A percentile compares a stretch with the other conserved stretches of the same genome.
Evolutionary conservation across 2,797 vertebrate genomes (phyloP).

Genomic region (Loriculus beryllinus): DNA sequence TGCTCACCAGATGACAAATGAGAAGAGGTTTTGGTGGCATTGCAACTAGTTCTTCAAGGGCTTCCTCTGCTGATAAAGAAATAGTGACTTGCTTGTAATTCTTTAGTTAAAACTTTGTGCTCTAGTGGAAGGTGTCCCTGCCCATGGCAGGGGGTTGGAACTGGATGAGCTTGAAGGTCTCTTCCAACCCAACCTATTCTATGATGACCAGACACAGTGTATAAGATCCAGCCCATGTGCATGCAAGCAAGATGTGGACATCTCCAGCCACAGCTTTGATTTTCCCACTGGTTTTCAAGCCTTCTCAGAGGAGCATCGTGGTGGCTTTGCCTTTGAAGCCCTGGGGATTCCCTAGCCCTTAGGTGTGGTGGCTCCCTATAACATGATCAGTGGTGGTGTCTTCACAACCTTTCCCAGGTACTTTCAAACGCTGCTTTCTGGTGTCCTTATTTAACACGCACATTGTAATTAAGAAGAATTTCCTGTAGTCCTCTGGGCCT

Average conservation of each 20-base stretch:
- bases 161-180: background rate
- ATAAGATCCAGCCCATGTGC: background rate
- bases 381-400: background rate
- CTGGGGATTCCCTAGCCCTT: background rate
- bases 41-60: constrained; percentile 19
- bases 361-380: background rate
- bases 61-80: background rate
- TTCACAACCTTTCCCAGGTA: background rate
- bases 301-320: background rate
- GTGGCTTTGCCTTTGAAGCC: background rate
- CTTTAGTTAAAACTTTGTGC: background rate
- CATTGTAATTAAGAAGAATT: constrained; percentile 54
- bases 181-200: background rate
- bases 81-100: background rate
- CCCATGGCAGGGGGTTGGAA: background rate
- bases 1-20: background rate
- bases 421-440: background rate
- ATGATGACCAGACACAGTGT: background rate
- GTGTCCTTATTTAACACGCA: constrained; percentile 6
- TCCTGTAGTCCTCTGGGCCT: constrained; percentile 53
- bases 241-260: background rate
- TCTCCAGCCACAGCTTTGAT: background rate
- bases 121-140: background rate
- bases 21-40: background rate
- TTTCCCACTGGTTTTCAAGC: background rate